Conservation (phyloP, 2,113 vertebrate genomes). For the human (Homo sapiens) region GRCh38 chr1:63192501-63193000, state of each 20-base stretch:
- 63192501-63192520: not conserved
- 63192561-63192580: conserved; percentile 35
- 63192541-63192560: conserved; percentile 12
- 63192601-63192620: conserved; percentile 8
- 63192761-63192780: not conserved
- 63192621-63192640: not conserved
- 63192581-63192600: conserved; percentile 14
- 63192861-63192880: not conserved
- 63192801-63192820: not conserved
- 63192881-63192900: not conserved
- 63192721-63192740: not conserved
- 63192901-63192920: not conserved
- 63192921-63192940: not conserved
- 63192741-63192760: conserved; percentile 2
- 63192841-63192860: not conserved
- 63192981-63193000: not conserved
- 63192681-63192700: not conserved
- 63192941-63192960: not conserved
- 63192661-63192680: not conserved
- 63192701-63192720: not conserved
- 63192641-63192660: not conserved
- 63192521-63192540: conserved; percentile 49
- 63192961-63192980: not conserved
- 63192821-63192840: not conserved
- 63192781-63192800: not conserved